These are phyloP conservation scores for Drosophila melanogaster DNA, from an alignment of 1,140 invertebrate species.

Conservation along the genomic window DNA sequence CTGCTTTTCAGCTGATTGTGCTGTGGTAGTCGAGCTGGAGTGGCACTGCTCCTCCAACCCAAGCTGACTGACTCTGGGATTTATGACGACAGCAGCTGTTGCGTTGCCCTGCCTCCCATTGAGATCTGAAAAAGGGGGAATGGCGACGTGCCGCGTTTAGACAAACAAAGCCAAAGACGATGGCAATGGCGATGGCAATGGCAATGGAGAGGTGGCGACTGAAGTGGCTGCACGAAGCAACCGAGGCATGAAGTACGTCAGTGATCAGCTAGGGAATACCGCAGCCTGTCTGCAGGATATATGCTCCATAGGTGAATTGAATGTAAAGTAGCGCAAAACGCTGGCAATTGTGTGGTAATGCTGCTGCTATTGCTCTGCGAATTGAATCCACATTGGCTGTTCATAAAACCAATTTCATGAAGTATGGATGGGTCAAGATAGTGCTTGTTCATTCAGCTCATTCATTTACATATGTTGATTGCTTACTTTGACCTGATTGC, in stretches of 20 bases:
- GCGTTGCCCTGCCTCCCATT: constrained; percentile 38
- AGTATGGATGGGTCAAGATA: constrained; percentile 15
- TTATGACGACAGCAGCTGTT: constrained; percentile 76
- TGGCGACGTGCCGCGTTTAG: constrained; percentile 50
- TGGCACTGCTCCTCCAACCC: constrained; percentile 24
- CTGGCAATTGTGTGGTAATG: constrained; percentile 44
- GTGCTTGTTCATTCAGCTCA: background rate
- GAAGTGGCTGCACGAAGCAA: constrained; percentile 12
- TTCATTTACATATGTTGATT: background rate
- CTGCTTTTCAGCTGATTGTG: constrained; percentile 60
- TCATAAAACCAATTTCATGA: constrained; percentile 28
- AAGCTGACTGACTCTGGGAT: constrained; percentile 51
- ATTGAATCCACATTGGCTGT: constrained; percentile 43
- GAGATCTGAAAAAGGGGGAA: constrained; percentile 17
- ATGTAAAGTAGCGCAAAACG: constrained; percentile 44
- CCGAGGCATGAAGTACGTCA: background rate
- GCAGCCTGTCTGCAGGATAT: constrained; percentile 28
- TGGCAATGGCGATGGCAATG: constrained; percentile 6
- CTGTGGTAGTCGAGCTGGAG: constrained; percentile 34
- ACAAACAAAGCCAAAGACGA: constrained; percentile 51
- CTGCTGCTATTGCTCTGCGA: constrained; percentile 13
- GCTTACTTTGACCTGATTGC: background rate
- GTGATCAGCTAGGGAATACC: constrained; percentile 32
- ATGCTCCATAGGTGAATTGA: constrained; percentile 40
- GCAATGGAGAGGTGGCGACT: constrained; percentile 15